Evolutionary conservation across 2,797 vertebrate species (phyloP).

Genomic region (Oreonectes daqikongensis): DNA sequence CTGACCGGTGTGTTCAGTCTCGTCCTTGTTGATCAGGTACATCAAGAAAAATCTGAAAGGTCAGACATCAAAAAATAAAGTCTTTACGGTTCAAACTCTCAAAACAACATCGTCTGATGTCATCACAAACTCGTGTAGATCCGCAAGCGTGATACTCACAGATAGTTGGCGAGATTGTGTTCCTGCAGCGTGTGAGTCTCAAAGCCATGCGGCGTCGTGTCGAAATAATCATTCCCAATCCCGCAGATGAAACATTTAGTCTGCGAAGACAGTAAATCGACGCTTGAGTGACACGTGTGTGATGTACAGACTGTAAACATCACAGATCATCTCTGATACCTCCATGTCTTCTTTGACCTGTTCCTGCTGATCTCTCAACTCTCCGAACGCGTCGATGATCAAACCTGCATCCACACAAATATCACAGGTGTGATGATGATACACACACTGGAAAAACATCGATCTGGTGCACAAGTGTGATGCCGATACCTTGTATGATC

Average conservation of each 20-base stretch:
- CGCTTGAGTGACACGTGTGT: background rate
- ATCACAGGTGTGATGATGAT: background rate
- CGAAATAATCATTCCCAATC: slow-evolving; percentile 98
- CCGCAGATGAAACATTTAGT: slow-evolving; percentile 99
- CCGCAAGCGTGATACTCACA: slow-evolving; percentile 89
- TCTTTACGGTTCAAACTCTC: too few species aligned
- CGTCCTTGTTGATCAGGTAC: slow-evolving; percentile 98
- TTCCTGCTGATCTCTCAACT: slow-evolving; percentile 97
- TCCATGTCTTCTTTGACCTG: slow-evolving; percentile 99
- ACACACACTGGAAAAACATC: background rate
- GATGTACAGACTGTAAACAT: background rate
- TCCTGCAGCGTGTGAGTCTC: slow-evolving; percentile 98
- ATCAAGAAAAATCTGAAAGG: slow-evolving; percentile 93
- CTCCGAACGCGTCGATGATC: slow-evolving; percentile 98
- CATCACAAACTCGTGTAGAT: background rate
- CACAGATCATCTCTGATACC: slow-evolving; percentile 71
- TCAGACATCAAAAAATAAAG: too few species aligned
- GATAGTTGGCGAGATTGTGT: slow-evolving; percentile 98
- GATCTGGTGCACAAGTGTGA: slow-evolving; percentile 64
- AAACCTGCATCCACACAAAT: slow-evolving; percentile 80
- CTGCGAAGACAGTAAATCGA: slow-evolving; percentile 65
- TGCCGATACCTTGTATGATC: slow-evolving; percentile 91
- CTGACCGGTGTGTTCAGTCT: slow-evolving; percentile 98
- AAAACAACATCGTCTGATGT: background rate
- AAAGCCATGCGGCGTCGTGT: slow-evolving; percentile 96